Evolutionary conservation across 2,797 vertebrate genomes (phyloP).

Genomic region (Centroberyx gerrardi): DNA sequence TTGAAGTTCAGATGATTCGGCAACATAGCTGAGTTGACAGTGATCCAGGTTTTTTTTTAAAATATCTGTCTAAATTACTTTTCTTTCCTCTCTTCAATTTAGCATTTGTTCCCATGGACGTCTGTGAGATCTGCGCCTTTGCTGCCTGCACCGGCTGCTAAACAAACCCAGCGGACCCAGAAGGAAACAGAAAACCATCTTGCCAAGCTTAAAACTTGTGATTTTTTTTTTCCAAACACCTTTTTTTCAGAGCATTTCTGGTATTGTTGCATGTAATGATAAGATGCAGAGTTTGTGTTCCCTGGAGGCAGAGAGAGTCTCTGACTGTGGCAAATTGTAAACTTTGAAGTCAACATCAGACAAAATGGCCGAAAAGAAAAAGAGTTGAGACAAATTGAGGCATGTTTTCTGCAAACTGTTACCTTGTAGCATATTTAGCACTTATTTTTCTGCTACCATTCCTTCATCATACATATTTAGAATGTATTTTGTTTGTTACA

Average conservation of each 20-base stretch:
- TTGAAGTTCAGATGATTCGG: neutral
- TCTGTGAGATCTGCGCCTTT: slow-evolving; percentile 88
- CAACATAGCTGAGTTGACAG: neutral
- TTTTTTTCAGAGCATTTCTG: slow-evolving; percentile 17
- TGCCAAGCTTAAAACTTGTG: slow-evolving; percentile 40
- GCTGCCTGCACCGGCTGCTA: slow-evolving; percentile 87
- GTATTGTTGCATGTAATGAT: slow-evolving; percentile 8
- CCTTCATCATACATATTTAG: slow-evolving; percentile 42
- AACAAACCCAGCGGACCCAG: slow-evolving; percentile 20
- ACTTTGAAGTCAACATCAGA: slow-evolving; percentile 4
- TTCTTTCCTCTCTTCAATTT: slow-evolving; percentile 32
- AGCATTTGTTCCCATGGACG: slow-evolving; percentile 79
- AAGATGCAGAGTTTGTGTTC: slow-evolving; percentile 3
- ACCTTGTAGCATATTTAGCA: slow-evolving; percentile 58
- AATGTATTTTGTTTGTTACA: slow-evolving; percentile 77
- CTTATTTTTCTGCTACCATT: slow-evolving; percentile 44
- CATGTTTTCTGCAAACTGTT: slow-evolving; percentile 75
- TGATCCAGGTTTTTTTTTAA: neutral
- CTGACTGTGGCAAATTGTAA: slow-evolving; percentile 1
- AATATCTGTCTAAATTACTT: neutral
- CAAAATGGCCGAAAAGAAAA: slow-evolving; percentile 9
- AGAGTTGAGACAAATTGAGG: slow-evolving; percentile 9
- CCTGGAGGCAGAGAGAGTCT: slow-evolving; percentile 1
- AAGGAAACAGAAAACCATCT: slow-evolving; percentile 16
- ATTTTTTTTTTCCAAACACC: slow-evolving; percentile 31